Percentiles rank a stretch among this genome's conserved stretches.
Evolutionary conservation across 2,797 vertebrate genomes (phyloP).

Genomic region (Ctenopoma kingsleyae): DNA sequence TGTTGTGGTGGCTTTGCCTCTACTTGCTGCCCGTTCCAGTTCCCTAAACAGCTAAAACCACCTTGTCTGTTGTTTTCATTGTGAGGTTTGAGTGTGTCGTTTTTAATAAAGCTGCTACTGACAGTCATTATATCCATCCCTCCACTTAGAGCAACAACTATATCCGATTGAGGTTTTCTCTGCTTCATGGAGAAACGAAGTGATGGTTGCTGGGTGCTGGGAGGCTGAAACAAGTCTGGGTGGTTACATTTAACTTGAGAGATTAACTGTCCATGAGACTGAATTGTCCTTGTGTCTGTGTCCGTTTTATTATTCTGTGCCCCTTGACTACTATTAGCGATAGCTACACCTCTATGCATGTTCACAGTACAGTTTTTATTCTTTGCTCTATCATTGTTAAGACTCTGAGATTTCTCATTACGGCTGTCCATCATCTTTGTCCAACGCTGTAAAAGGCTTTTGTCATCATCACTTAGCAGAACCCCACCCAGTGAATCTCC

Average conservation of each 20-base stretch:
- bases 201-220: constrained; percentile 57
- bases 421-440: constrained; percentile 89
- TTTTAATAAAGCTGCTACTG: constrained; percentile 74
- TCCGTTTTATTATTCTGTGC: constrained; percentile 59
- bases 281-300: constrained; percentile 65
- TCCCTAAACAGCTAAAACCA: constrained; percentile 75
- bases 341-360: constrained; percentile 16
- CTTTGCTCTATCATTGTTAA: constrained; percentile 58
- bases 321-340: constrained; percentile 53
- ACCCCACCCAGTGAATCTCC: constrained; percentile 89
- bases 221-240: constrained; percentile 70
- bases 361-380: constrained; percentile 66
- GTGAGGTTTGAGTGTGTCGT: constrained; percentile 72
- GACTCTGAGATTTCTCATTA: constrained; percentile 73
- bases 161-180: constrained; percentile 70
- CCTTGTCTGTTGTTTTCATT: constrained; percentile 61
- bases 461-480: constrained; percentile 92
- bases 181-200: constrained; percentile 74
- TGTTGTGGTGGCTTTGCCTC: constrained; percentile 59
- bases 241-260: constrained; percentile 71
- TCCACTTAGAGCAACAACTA: constrained; percentile 66
- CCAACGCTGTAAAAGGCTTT: constrained; percentile 93
- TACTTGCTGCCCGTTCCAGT: constrained; percentile 75
- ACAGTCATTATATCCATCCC: constrained; percentile 69
- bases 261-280: constrained; percentile 66